These are phyloP conservation scores for Halesus radiatus DNA, from an alignment of 1,140 invertebrate species.

Conservation along the genomic window DNA sequence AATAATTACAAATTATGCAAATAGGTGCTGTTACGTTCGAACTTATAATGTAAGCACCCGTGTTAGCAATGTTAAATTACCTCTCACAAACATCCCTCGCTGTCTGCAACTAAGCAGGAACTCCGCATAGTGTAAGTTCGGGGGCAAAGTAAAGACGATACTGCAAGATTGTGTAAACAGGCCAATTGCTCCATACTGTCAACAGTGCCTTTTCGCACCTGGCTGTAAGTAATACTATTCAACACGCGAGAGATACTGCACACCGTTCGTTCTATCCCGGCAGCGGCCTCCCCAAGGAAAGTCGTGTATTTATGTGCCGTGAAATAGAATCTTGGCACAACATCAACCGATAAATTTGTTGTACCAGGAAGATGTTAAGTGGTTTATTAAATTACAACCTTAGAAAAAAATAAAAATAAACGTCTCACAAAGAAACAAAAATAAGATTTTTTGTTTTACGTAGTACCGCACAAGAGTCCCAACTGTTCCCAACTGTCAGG, in stretches of 20 bases:
- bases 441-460: too few relatives aligned
- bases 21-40: too few relatives aligned
- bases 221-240: conserved; percentile 39
- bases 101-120: too few relatives aligned
- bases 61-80: conserved; percentile 7
- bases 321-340: conserved; percentile 11
- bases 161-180: conserved; percentile 40
- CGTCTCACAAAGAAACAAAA: too few relatives aligned
- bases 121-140: background rate
- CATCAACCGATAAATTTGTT: background rate
- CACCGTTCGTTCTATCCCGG: too few relatives aligned
- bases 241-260: conserved; percentile 10
- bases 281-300: background rate
- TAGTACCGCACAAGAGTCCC: too few relatives aligned
- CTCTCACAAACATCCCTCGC: background rate
- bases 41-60: background rate
- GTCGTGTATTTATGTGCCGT: background rate
- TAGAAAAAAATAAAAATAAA: too few relatives aligned
- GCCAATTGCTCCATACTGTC: conserved; percentile 41
- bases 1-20: too few relatives aligned
- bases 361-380: background rate
- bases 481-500: too few relatives aligned
- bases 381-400: background rate
- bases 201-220: conserved; percentile 40
- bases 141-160: conserved; percentile 20